Evolutionary conservation across 2,113 vertebrate species (phyloP), one percentile per base, ranked within the genome.

Genomic region (Elachura formosa): DNA sequence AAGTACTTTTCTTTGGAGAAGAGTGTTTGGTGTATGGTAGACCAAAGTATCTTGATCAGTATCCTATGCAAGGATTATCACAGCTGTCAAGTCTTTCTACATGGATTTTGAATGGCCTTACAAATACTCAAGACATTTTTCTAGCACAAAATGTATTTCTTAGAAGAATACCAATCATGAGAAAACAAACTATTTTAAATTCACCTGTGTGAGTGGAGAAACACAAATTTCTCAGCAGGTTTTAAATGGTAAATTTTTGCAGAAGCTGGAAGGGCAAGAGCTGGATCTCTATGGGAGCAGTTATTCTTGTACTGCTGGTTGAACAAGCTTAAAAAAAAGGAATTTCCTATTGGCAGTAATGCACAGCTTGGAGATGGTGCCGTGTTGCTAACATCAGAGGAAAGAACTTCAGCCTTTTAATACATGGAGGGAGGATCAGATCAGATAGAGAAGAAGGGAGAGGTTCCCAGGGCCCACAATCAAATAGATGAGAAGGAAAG

Each of bases 331-430:
- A 48, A 11, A 46, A 22, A 40, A 43, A 62, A 64, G 10, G 28
- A 64, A 52, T 51, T 74, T 72, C 16, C 68, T 66, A 10, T 0
- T 66, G 41, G 49, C 66, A 87, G 20, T 10, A 73, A 46, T 10
- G 24, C 29, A 49, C 54, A 79, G 67, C 34, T 48, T 88, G 45
- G 71, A 72, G 38, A 61, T 29, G 51, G 36, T 24, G 45, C 38
- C 0, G 1, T 21, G 14, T 17, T 71, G 79, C 68, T 68, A 29
- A 43, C 49, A 63, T 62, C 63, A 55, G 63, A 45, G 38, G 38
- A 46, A 66, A 79, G 33, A 93, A 84, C 63, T 69, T 58, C 52
- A 84, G 48, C 41, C 41, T 86, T 93, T 80, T 51, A 71, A 73
- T 84, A 45, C 8, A 11, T 2, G 13, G 29, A 5, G 15, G 2